Conservation (phyloP, 2,113 vertebrate species). For the Chionis minor region DNA sequence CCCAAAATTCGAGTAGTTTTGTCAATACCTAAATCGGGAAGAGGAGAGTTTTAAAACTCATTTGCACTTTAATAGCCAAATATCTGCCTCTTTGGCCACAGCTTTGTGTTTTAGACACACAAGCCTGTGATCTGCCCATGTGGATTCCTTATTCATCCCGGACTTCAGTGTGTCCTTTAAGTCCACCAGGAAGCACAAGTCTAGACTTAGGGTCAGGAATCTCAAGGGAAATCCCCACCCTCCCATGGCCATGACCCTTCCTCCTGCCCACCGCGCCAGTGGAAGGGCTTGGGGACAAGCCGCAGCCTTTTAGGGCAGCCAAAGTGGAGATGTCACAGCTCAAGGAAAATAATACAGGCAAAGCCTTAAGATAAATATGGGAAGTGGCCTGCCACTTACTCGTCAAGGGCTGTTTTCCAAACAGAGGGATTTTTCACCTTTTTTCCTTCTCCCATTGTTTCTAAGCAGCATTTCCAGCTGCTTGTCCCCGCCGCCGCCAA, state of each 20-base stretch:
- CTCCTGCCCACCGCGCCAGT: not conserved
- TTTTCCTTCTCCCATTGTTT: not conserved
- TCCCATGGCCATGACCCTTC: not conserved
- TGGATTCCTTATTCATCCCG: not conserved
- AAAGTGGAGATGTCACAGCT: not conserved
- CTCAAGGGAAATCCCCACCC: not conserved
- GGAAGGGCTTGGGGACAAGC: not conserved
- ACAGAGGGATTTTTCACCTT: not conserved
- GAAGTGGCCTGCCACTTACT: not conserved
- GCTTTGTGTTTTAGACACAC: not conserved
- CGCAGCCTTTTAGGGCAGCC: not conserved
- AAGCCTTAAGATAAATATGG: not conserved
- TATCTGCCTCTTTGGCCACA: not conserved
- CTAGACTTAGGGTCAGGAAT: not conserved
- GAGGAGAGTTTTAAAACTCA: not conserved
- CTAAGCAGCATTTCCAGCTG: not conserved
- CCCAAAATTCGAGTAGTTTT: not conserved
- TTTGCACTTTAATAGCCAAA: not conserved
- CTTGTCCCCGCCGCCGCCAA: not conserved
- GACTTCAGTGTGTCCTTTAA: not conserved
- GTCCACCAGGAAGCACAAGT: not conserved
- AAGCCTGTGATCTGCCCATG: not conserved
- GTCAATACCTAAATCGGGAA: not conserved
- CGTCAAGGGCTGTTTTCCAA: not conserved
- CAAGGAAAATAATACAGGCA: not conserved